Evolutionary conservation across 2,888 invertebrate species (phyloP), one percentile per base, ranked within the genome.

Genomic region (Pycnomerus fuliginosus): DNA sequence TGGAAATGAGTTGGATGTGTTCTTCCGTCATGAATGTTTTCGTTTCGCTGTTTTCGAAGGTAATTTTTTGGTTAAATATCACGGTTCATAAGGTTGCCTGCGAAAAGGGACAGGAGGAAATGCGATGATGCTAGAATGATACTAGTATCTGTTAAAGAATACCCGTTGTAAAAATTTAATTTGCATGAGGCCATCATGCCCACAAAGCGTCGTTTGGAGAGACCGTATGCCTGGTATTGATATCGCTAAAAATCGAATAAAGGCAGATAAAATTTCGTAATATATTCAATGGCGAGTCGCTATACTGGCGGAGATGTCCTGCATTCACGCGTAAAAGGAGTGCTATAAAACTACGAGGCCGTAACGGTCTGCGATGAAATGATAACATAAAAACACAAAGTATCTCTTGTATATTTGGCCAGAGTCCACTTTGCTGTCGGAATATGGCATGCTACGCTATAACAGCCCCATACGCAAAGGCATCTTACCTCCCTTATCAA

Each of bases 371-470:
- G 47, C 48, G 51, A 52, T 52, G 52, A 52, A 56, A 56, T 56
- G 56, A 52, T 54, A 51, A 53, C 54, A 56, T 56, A 56, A 56
- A 55, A 56, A 53, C 52, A 56, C 49, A 56, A 56, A 56, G 48
- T 52, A 46, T 44, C 52, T 49, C 47, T 34, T 50, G 50, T 52
- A 42, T 49, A 44, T 47, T 33, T 30, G 37, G 28, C 29, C 38
- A 17, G 37, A 37, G 49, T 45, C 49, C 42, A 41, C 35, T 45
- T 38, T 41, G 38, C 39, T 41, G 20, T 23, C 15, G 34, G 30
- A n/a, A n/a, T n/a, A n/a, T n/a, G n/a, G n/a, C n/a, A n/a, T n/a
- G n/a, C n/a, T n/a, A n/a, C n/a, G n/a, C n/a, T n/a, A n/a, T n/a
- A n/a, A n/a, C n/a, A n/a, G n/a, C n/a, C n/a, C n/a, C n/a, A n/a